Evolutionary conservation across 2,797 vertebrate genomes (phyloP).

Genomic region (Sebastes goodei): DNA sequence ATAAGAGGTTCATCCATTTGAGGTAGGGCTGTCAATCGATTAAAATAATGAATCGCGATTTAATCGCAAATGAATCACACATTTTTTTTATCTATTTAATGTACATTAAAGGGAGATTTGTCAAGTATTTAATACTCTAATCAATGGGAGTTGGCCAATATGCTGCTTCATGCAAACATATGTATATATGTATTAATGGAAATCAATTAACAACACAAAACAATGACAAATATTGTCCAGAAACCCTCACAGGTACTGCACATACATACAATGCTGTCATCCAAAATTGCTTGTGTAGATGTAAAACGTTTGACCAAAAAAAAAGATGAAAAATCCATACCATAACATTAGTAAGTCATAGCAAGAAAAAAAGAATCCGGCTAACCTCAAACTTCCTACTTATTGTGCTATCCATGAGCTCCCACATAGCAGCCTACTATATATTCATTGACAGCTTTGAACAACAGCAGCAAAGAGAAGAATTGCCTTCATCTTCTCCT

Average conservation of each 20-base stretch:
- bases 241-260: too few relatives aligned
- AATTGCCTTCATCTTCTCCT: conserved; percentile 30
- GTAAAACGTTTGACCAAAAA: background rate
- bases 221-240: too few relatives aligned
- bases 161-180: too few relatives aligned
- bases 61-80: too few relatives aligned
- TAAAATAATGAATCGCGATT: background rate
- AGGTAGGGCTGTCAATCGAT: background rate
- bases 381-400: background rate
- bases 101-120: too few relatives aligned
- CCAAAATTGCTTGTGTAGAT: background rate
- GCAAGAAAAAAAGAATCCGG: background rate
- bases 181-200: too few relatives aligned
- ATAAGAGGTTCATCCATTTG: background rate
- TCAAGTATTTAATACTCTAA: too few relatives aligned
- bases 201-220: too few relatives aligned
- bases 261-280: background rate
- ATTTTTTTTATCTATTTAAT: too few relatives aligned
- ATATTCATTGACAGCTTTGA: conserved; percentile 33
- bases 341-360: background rate
- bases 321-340: background rate
- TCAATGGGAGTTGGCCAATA: too few relatives aligned
- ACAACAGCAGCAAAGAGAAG: background rate
- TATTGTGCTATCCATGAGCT: background rate
- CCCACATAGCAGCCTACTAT: conserved; percentile 1